Percentiles rank a stretch among this genome's conserved stretches.
Evolutionary conservation across 2,113 vertebrate genomes (phyloP).

Genomic region (Bungarus multicinctus): DNA sequence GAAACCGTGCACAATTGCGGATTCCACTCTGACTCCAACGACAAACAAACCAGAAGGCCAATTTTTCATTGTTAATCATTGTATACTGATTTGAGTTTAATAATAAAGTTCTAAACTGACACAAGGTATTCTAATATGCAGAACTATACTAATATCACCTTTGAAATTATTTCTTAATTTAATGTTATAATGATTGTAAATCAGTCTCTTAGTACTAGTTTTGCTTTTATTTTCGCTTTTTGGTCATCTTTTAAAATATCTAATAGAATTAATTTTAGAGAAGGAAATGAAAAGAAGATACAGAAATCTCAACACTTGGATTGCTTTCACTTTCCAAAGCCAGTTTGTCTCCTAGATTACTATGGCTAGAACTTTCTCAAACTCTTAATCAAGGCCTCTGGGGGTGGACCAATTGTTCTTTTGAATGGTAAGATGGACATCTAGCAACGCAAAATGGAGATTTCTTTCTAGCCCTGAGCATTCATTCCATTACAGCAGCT

Average conservation of each 20-base stretch:
- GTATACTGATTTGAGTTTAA: background rate
- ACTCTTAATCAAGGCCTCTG: background rate
- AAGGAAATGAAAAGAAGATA: background rate
- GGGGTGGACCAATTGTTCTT: background rate
- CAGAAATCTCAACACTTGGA: background rate
- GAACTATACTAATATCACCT: background rate
- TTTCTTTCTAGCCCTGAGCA: background rate
- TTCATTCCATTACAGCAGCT: background rate
- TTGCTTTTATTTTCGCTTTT: background rate
- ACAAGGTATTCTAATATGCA: background rate
- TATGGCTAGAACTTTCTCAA: background rate
- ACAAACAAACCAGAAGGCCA: too few species aligned
- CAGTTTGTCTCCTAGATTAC: background rate
- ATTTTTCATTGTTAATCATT: background rate
- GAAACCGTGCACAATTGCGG: too few species aligned
- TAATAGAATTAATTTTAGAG: background rate
- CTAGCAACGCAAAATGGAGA: background rate
- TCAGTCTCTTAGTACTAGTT: background rate
- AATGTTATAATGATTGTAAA: background rate
- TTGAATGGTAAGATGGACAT: background rate
- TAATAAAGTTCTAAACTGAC: background rate
- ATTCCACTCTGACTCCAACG: too few species aligned
- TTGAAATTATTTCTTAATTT: background rate
- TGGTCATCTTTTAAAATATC: background rate
- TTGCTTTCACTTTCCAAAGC: background rate